Base-by-base conservation (phyloP, 2,797 vertebrate genomes). In the Lacerta bilineata region DNA sequence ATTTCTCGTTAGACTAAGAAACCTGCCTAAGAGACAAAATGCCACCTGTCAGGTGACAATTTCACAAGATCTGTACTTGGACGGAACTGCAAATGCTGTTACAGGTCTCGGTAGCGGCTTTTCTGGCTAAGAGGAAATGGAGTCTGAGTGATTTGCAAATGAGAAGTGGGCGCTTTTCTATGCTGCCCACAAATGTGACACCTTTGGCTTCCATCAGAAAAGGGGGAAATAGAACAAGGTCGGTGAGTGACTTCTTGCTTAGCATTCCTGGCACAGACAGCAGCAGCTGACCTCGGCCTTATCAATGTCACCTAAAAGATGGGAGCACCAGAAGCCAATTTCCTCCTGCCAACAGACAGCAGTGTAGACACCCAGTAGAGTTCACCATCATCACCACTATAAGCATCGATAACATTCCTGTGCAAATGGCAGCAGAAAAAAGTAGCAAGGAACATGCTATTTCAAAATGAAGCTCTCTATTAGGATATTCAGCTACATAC, bases 21-120 rank as follows among this genome's bases (percentile, higher is more conserved):
- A 90, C 1, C 0, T 3, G 8, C 23, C 4, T 20, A 87, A 83
- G 88, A 0, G 3, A 91, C 66, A 74, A 92, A 92, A 91, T 36
- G 61, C 87, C 46, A 90, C 9, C 25, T 92, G 69, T 80, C 36
- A 20, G 55, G 79, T 84, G 83, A 90, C 75, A 83, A 79, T 88
- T 93, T 92, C 88, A 88, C 11, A 79, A 90, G 74, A 86, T 1
- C 0, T 50, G 36, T 39, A 81, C 80, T 85, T 91, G 79, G 83
- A 87, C 92, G 90, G 76, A 84, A 46, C 69, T 85, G 77, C 29
- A 90, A 91, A 91, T 88, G 71, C 75, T 83, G 59, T 74, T 86
- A 80, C 36, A 81, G 86, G 18, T 59, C 72, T 41, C 85, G 74
- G 90, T 83, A 81, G 85, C 86, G 27, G 39, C 29, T 86, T 85